These are phyloP conservation scores for Prosopocoilus inquinatus DNA, from an alignment of 2,888 invertebrate genomes.

Conservation along the genomic window DNA sequence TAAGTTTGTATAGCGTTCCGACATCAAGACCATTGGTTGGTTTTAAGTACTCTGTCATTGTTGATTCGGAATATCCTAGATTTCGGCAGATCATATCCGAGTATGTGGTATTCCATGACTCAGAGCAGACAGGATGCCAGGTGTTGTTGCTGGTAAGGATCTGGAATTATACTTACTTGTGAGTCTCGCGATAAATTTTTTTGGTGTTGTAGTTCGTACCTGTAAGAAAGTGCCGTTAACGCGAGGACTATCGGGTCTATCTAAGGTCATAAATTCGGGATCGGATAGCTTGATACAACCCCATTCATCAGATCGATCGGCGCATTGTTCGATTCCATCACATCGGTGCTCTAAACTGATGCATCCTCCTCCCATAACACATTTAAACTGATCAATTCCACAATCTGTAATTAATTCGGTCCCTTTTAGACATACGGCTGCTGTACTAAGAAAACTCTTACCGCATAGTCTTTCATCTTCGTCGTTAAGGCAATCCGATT, in stretches of 20 bases:
- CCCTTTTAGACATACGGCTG: neutral
- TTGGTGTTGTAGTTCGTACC: slow-evolving; percentile 23
- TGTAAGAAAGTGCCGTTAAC: slow-evolving; percentile 20
- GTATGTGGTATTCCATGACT: slow-evolving; percentile 55
- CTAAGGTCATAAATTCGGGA: slow-evolving; percentile 16
- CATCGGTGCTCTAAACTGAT: slow-evolving; percentile 54
- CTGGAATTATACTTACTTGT: slow-evolving; percentile 16
- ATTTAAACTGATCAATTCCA: slow-evolving; percentile 56
- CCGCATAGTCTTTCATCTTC: slow-evolving; percentile 61
- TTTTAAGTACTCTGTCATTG: slow-evolving; percentile 40
- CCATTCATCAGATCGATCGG: slow-evolving; percentile 65
- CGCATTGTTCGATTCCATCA: slow-evolving; percentile 60
- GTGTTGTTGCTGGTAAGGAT: slow-evolving; percentile 36
- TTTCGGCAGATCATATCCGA: slow-evolving; percentile 57
- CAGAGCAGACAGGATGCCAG: slow-evolving; percentile 54
- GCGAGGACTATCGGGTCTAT: slow-evolving; percentile 17
- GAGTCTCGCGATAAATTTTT: neutral
- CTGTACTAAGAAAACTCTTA: slow-evolving; percentile 29
- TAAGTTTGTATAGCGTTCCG: slow-evolving; percentile 38
- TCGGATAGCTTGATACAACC: slow-evolving; percentile 47
- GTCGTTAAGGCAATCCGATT: slow-evolving; percentile 55
- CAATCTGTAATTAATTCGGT: slow-evolving; percentile 48
- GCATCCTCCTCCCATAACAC: slow-evolving; percentile 61
- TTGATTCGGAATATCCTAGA: slow-evolving; percentile 55
- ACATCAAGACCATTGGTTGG: slow-evolving; percentile 25